Evolutionary conservation across 2,113 vertebrate species (phyloP).

Genomic region (Canis aureus): DNA sequence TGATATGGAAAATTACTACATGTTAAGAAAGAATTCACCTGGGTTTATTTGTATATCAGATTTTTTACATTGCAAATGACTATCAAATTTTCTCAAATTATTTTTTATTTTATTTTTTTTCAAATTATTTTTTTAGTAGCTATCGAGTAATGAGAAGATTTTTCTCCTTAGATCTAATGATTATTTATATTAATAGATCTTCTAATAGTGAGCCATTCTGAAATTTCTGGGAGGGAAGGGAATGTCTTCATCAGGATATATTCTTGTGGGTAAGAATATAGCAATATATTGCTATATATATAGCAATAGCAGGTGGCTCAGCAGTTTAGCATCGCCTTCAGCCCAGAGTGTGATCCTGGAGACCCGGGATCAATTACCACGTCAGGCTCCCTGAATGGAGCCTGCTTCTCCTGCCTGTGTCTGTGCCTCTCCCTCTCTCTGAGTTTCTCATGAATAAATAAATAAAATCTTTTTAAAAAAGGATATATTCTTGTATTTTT

Average conservation of each 20-base stretch:
- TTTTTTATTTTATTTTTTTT: not conserved
- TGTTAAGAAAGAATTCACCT: not conserved
- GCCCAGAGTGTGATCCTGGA: no score
- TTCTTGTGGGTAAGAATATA: not conserved
- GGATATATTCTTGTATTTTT: not conserved
- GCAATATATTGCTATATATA: no score
- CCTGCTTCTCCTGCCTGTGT: no score
- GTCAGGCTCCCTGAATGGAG: no score
- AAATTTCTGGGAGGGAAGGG: not conserved
- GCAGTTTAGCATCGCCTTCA: no score
- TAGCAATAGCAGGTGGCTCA: no score
- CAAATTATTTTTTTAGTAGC: not conserved
- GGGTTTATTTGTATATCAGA: not conserved
- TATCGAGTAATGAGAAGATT: not conserved
- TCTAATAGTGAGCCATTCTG: not conserved
- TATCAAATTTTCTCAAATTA: not conserved
- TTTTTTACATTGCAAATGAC: not conserved
- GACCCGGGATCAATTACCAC: no score
- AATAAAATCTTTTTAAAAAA: no score
- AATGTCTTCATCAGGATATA: not conserved
- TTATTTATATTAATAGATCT: not conserved
- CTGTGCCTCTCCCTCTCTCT: no score
- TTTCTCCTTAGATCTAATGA: not conserved
- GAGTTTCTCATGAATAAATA: no score
- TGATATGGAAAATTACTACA: not conserved